These are phyloP conservation scores for Psilopogon haemacephalus DNA, from an alignment of 2,113 vertebrate genomes.

Conservation along the genomic window DNA sequence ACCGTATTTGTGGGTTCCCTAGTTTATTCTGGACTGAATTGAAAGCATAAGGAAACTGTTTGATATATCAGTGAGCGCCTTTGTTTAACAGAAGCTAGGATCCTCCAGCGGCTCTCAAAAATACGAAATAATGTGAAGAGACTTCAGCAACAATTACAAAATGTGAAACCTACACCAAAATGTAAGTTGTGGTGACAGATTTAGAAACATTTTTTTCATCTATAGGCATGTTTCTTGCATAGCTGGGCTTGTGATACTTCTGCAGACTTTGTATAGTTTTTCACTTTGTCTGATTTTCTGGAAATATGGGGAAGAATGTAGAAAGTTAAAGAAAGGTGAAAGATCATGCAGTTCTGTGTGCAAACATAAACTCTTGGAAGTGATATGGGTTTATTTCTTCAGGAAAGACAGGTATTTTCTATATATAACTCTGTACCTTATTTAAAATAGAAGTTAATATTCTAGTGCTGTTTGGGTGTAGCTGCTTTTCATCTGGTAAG, in stretches of 20 bases:
- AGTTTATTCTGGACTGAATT: not conserved
- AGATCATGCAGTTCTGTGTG: not conserved
- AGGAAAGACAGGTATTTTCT: not conserved
- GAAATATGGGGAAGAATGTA: not conserved
- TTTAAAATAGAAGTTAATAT: not conserved
- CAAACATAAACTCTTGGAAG: not conserved
- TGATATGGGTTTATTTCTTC: not conserved
- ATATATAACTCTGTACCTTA: not conserved
- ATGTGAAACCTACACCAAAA: constrained; percentile 83
- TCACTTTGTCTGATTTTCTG: not conserved
- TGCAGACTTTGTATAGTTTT: not conserved
- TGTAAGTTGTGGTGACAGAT: constrained; percentile 72
- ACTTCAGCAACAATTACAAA: constrained; percentile 84
- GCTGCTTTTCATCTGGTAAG: not conserved
- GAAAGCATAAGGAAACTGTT: not conserved
- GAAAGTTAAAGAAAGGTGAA: not conserved
- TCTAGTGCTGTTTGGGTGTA: not conserved
- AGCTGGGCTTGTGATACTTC: not conserved
- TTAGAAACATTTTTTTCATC: not conserved
- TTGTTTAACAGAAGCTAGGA: constrained; percentile 75
- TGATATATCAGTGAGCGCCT: not conserved
- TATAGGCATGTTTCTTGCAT: not conserved
- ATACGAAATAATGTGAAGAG: constrained; percentile 81
- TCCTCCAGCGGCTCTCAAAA: constrained; percentile 84
- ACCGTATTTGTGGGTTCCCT: not conserved